Conservation (phyloP, 2,113 vertebrate genomes). For the Phyllostomus discolor region DNA sequence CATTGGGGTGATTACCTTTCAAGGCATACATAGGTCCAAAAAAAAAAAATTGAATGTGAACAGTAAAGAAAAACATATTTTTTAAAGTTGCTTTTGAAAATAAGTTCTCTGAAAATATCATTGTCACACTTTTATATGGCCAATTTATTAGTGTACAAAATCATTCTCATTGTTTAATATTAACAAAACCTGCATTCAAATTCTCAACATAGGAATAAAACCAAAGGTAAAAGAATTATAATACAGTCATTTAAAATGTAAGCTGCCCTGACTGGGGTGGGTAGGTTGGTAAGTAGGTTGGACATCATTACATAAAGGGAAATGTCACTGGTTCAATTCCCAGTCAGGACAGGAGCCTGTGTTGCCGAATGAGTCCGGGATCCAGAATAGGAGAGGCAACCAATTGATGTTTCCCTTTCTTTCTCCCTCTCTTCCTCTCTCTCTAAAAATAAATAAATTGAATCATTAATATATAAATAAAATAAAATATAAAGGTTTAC, state of each 20-base stretch:
- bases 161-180: not conserved
- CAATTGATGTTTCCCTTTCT: too few relatives aligned
- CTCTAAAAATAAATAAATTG: too few relatives aligned
- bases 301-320: too few relatives aligned
- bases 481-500: too few relatives aligned
- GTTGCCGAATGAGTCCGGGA: too few relatives aligned
- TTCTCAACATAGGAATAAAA: constrained; percentile 16
- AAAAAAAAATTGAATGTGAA: not conserved
- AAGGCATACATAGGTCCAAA: not conserved
- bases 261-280: not conserved
- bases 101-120: not conserved
- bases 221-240: not conserved
- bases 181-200: not conserved
- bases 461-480: too few relatives aligned
- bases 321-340: too few relatives aligned
- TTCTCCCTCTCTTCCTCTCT: too few relatives aligned
- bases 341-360: too few relatives aligned
- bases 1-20: not conserved
- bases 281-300: too few relatives aligned
- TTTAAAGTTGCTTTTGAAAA: not conserved
- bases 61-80: not conserved
- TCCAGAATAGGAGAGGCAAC: too few relatives aligned
- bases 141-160: not conserved
- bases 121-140: not conserved
- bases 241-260: not conserved